Evolutionary conservation across 2,113 vertebrate species (phyloP), one percentile per base, ranked within the genome.

Genomic region (Actenoides lindsayi): DNA sequence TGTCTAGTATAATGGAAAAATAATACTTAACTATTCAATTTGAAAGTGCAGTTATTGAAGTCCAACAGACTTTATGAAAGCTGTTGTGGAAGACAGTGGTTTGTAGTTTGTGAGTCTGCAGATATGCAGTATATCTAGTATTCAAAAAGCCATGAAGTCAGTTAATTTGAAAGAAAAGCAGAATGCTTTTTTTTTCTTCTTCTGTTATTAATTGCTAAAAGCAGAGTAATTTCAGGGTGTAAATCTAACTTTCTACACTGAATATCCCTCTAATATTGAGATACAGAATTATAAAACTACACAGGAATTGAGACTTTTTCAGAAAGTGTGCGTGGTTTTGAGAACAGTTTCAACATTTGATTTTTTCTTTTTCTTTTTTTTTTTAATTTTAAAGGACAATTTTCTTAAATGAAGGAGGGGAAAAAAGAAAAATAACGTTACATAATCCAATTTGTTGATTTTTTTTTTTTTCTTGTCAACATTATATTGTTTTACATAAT

Each of bases 381-480:
- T 17, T 81, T 69, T 27, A 1, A 7, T 13, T 37, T 37, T 37
- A 37, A 37, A 37, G 37, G 37, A 44, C 33, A 13, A 5, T 83
- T 86, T 83, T 48, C 48, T 78, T 27, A 69, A 69, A 46, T 30
- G 56, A 41, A 27, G 11, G 12, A 44, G 51, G 21, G 3, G 25
- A 41, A 35, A 59, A 64, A 80, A 28, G 13, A 31, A 81, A 68
- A 90, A 54, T n/a, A 28, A 30, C 1, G 0, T 81, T 94, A 28
- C 9, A 7, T 82, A 82, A 82, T 69, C 16, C 4, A 35, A 1
- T 39, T 39, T 13, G 6, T 69, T 87, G 33, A 37, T 37, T 48
- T 81, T 95, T 83, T 37, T 48, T 81, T 95, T 83, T 95, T 71
- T 62, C 64, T 90, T 84, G 60, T 11, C 71, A 93, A 48, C 18